Evolutionary conservation across 92 coral and sea anemone species (phyloP).

Genomic region (Desmophyllum pertusum): DNA sequence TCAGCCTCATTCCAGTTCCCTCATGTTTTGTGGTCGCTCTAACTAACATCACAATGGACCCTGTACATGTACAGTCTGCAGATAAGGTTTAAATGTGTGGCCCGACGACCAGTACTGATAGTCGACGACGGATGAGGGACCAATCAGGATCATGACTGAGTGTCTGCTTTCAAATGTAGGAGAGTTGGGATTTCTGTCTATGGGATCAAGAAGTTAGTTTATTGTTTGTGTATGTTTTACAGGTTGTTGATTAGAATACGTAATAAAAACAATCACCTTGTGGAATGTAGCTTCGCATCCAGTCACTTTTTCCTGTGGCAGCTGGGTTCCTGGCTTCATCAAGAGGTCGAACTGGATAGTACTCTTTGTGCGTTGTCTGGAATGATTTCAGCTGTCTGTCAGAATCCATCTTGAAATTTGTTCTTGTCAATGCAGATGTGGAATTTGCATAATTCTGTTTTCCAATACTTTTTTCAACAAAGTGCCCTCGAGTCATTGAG

Average conservation of each 20-base stretch:
- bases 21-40: no score
- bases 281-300: constrained; percentile 92
- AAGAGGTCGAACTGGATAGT: constrained; percentile 85
- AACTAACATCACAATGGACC: no score
- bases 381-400: constrained; percentile 79
- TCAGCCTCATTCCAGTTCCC: no score
- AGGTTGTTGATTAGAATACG: not conserved
- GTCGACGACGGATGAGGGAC: not conserved
- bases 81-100: no score
- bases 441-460: constrained; percentile 53
- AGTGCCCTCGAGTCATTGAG: constrained; percentile 89
- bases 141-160: no score
- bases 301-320: constrained; percentile 67
- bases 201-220: not conserved
- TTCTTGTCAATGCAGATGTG: constrained; percentile 71
- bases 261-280: constrained; percentile 69
- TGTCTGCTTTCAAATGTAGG: not conserved
- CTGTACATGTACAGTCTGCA: no score
- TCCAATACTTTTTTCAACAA: constrained; percentile 71
- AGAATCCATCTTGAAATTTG: constrained; percentile 91
- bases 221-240: not conserved
- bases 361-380: constrained; percentile 91
- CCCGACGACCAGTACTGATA: not conserved
- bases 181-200: not conserved
- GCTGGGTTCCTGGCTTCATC: constrained; percentile 72